These are phyloP conservation scores for Strigamia crassipes DNA, from an alignment of 2,888 invertebrate species.

Conservation along the genomic window DNA sequence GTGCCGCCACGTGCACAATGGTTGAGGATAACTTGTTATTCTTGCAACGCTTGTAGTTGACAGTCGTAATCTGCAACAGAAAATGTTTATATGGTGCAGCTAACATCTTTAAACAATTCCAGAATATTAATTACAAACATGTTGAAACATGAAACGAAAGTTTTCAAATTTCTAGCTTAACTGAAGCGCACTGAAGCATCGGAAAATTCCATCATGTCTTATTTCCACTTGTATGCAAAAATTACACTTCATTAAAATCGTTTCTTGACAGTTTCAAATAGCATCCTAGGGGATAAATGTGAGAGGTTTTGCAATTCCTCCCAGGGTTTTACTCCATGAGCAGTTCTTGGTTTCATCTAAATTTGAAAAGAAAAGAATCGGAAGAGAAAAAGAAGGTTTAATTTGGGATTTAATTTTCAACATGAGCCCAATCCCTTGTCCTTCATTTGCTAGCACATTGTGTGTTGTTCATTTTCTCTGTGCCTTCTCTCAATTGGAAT, in stretches of 20 bases:
- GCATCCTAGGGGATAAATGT: not conserved
- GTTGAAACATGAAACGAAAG: not conserved
- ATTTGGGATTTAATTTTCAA: conserved; percentile 30
- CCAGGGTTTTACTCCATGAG: not conserved
- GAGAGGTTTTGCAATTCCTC: conserved; percentile 3
- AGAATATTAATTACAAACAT: not conserved
- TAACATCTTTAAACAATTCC: not conserved
- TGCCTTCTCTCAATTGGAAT: conserved; percentile 29
- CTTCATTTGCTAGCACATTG: conserved; percentile 22
- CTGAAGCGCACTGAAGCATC: not conserved
- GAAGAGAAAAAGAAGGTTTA: not conserved
- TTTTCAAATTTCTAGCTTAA: not conserved
- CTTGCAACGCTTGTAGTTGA: too few relatives aligned
- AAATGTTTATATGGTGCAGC: too few relatives aligned
- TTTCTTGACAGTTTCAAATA: not conserved
- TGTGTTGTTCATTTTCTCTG: conserved; percentile 29
- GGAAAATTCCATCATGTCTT: not conserved
- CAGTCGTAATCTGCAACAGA: too few relatives aligned
- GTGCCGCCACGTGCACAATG: too few relatives aligned
- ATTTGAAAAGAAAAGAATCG: not conserved
- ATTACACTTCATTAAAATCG: conserved; percentile 17
- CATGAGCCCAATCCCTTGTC: conserved; percentile 21
- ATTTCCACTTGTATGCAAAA: conserved; percentile 16
- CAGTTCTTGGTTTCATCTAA: not conserved
- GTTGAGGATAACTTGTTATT: too few relatives aligned